These are phyloP conservation scores for Meiosimyza decipiens DNA, from an alignment of 2,888 invertebrate genomes.

Conservation along the genomic window DNA sequence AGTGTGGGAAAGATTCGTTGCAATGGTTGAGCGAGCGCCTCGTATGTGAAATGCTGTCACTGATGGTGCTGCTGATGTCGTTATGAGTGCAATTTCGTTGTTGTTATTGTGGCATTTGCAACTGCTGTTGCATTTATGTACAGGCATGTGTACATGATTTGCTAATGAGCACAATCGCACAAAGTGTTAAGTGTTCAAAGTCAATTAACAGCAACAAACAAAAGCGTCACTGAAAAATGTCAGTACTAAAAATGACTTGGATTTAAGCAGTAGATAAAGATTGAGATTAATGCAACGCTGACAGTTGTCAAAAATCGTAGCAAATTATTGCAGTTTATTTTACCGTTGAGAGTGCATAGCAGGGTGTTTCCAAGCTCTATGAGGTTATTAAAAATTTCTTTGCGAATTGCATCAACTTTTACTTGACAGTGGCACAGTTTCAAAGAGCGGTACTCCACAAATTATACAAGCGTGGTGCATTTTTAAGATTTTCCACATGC, in stretches of 20 bases:
- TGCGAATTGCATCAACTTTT: no score
- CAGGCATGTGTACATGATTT: constrained; percentile 3
- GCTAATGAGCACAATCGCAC: constrained; percentile 53
- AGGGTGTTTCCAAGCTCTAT: no score
- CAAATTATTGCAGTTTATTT: no score
- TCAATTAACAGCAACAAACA: constrained; percentile 57
- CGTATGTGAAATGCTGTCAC: no score
- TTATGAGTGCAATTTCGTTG: constrained; percentile 13
- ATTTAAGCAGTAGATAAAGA: neutral
- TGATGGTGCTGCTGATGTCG: neutral
- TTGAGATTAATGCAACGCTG: no score
- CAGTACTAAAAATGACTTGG: neutral
- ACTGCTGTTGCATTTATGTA: neutral
- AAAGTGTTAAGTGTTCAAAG: constrained; percentile 54
- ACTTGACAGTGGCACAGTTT: no score
- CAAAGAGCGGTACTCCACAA: no score
- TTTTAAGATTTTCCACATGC: no score
- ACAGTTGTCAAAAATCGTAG: no score
- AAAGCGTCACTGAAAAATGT: constrained; percentile 17
- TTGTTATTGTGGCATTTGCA: constrained; percentile 5
- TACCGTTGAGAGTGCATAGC: no score
- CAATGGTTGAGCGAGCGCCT: constrained; percentile 43
- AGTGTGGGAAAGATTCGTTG: constrained; percentile 28
- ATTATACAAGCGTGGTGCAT: no score
- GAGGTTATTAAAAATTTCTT: no score